A percentile compares a stretch with the other conserved stretches of the same genome.
phyloP scores from a whole-genome alignment of 2,113 vertebrate species.

The Raja brachyura region DNA sequence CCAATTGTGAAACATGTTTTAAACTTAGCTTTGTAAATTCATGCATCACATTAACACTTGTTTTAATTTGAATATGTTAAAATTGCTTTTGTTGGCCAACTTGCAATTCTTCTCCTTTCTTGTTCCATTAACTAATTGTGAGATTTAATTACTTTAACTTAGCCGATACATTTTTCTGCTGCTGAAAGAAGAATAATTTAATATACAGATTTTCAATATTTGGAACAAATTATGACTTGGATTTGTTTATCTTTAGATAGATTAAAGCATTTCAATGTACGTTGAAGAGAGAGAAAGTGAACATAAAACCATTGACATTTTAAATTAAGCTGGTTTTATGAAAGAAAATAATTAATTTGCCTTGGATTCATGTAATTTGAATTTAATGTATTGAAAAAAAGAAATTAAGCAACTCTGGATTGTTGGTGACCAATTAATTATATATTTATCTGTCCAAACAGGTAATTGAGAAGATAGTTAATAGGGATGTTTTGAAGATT shows the following conservation, averaged over 20 bases:
- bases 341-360: background rate
- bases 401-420: background rate
- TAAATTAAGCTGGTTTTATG: background rate
- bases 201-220: background rate
- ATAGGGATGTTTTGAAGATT: background rate
- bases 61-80: background rate
- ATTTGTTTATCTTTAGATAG: background rate
- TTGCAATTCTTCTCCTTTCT: background rate
- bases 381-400: too few relatives aligned
- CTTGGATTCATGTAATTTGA: background rate
- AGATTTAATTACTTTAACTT: background rate
- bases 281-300: background rate
- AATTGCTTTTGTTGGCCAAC: background rate
- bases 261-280: background rate
- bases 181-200: background rate
- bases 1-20: background rate
- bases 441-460: background rate
- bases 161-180: background rate
- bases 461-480: background rate
- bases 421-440: background rate
- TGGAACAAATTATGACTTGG: background rate
- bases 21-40: background rate
- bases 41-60: background rate
- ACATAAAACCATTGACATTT: background rate
- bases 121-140: background rate